Percentiles rank a stretch among this genome's conserved stretches.
Conservation (phyloP, 2,888 invertebrate species). For the Ischnura elegans region DNA sequence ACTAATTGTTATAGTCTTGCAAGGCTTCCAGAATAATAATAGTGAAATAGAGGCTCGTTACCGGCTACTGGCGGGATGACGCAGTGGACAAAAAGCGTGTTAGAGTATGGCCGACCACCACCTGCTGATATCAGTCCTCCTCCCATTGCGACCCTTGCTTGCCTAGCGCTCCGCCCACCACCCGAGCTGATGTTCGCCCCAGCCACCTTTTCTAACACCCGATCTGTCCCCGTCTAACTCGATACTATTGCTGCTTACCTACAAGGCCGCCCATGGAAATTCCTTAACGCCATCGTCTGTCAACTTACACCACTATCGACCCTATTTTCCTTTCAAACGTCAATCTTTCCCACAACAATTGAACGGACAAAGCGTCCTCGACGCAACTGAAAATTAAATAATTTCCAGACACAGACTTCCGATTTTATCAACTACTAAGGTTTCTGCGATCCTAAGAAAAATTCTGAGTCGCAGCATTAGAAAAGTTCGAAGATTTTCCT, state of each 20-base stretch:
- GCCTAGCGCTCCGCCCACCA: not conserved
- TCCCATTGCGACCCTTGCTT: not conserved
- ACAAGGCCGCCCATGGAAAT: not conserved
- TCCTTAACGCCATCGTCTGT: not conserved
- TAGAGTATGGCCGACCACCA: not conserved
- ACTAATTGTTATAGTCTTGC: too few species aligned
- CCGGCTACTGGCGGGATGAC: too few species aligned
- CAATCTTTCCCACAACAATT: not conserved
- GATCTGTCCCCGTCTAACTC: conserved; percentile 33
- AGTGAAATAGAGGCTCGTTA: too few species aligned
- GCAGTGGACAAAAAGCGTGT: not conserved
- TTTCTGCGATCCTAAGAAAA: too few species aligned
- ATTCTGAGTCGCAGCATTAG: too few species aligned
- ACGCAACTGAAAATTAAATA: too few species aligned
- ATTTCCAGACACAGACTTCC: too few species aligned
- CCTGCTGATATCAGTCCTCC: not conserved
- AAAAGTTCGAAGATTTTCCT: too few species aligned
- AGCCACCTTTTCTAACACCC: not conserved
- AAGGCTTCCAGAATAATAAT: too few species aligned
- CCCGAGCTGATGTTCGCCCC: not conserved
- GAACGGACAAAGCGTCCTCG: too few species aligned
- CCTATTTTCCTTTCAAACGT: not conserved
- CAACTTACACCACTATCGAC: not conserved
- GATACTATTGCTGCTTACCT: conserved; percentile 8
- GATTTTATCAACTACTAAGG: too few species aligned